phyloP scores from a whole-genome alignment of 2,113 vertebrate genomes.

The crab-eating macaque (Macaca fascicularis) region T2T-MFA8v1.1 NC_088377.1:102824501-102825000 shows the following conservation, averaged over 20 bases:
- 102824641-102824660: neutral
- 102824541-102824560: neutral
- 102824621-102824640: neutral
- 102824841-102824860: neutral
- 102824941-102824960: neutral
- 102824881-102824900: neutral
- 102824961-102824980: neutral
- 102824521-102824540: neutral
- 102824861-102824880: neutral
- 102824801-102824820: neutral
- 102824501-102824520: neutral
- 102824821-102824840: neutral
- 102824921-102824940: neutral
- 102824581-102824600: neutral
- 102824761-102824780: neutral
- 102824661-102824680: constrained; percentile 15
- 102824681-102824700: neutral
- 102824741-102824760: neutral
- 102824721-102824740: neutral
- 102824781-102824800: neutral
- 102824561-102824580: neutral
- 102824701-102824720: neutral
- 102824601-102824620: neutral
- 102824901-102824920: neutral
- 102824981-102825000: neutral